Evolutionary conservation across 2,797 vertebrate genomes (phyloP), one percentile per base, ranked within the genome.

Genomic region (Channa striata): DNA sequence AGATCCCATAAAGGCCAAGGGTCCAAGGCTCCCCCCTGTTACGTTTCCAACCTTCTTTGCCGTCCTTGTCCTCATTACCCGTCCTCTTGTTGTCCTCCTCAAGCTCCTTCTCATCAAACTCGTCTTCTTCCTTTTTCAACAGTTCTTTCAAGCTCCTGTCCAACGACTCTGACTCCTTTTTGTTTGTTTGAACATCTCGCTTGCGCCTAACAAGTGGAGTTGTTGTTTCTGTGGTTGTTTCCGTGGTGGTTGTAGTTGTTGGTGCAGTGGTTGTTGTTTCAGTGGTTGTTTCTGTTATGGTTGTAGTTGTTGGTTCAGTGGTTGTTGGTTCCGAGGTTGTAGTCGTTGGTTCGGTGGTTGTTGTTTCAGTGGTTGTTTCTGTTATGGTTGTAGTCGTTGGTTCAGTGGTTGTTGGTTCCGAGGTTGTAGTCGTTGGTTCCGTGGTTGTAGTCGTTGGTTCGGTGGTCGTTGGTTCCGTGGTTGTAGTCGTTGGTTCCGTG

Each of bases 1-100:
- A 85, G 59, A 87, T 0, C 0, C 87, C 87, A 0, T 84, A 78
- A 0, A 4, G 4, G 1, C 69, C 61, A 0, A 64, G 30, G 30
- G 67, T 72, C 43, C 5, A 39, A 0, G 11, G 0, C 19, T 0
- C n/a, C 9, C 8, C 3, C 2, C 1, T 63, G 11, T 23, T 11
- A 4, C 56, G 64, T 10, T 30, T 20, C 6, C 25, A 17, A 6
- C 1, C 17, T 10, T 37, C 57, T 6, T 59, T 11, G 0, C 1
- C 2, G 39, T 20, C 25, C 1, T 57, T 20, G 7, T 46, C 42
- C 1, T 52, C 59, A 0, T 20, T 12, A 0, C 2, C n/a, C 16
- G 19, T 1, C 1, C 0, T 16, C 1, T 49, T 11, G 9, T 67
- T 48, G 0, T 71, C 78, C 12, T n/a, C 0, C 19, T n/a, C 7